Evolutionary conservation across 2,888 invertebrate genomes (phyloP).

Genomic region (Coelopa pilipes): DNA sequence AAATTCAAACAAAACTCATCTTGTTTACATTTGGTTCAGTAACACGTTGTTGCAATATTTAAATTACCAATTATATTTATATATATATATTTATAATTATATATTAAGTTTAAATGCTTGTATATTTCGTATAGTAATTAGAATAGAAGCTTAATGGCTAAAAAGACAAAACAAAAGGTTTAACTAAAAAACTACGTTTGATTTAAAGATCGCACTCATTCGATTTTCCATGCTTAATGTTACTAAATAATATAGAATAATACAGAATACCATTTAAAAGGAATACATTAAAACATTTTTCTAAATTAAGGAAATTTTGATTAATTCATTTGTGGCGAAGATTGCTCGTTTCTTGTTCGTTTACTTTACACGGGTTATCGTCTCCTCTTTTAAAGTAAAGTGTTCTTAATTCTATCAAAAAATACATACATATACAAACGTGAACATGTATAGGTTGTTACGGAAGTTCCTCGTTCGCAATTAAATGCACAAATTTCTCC

Average conservation of each 20-base stretch:
- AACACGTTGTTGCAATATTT: conserved; percentile 2
- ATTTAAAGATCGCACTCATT: neutral
- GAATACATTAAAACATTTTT: neutral
- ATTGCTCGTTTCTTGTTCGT: neutral
- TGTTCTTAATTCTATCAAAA: too few relatives aligned
- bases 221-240: neutral
- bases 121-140: neutral
- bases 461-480: too few relatives aligned
- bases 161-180: neutral
- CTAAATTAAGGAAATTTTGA: conserved; percentile 8
- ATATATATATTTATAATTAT: neutral
- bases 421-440: neutral
- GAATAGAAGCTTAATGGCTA: neutral
- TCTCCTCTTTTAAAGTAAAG: too few relatives aligned
- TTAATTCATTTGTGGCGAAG: conserved; percentile 12
- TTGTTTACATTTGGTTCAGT: conserved; percentile 7
- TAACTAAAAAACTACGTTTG: neutral
- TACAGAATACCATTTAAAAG: neutral
- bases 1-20: neutral
- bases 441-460: neutral
- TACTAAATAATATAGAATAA: neutral
- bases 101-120: conserved; percentile 1
- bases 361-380: neutral
- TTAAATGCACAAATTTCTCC: too few relatives aligned
- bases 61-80: neutral